A percentile compares a stretch with the other conserved stretches of the same genome.
These are phyloP conservation scores for Copidosoma floridanum DNA, from an alignment of 1,140 invertebrate genomes.

Conservation along the genomic window DNA sequence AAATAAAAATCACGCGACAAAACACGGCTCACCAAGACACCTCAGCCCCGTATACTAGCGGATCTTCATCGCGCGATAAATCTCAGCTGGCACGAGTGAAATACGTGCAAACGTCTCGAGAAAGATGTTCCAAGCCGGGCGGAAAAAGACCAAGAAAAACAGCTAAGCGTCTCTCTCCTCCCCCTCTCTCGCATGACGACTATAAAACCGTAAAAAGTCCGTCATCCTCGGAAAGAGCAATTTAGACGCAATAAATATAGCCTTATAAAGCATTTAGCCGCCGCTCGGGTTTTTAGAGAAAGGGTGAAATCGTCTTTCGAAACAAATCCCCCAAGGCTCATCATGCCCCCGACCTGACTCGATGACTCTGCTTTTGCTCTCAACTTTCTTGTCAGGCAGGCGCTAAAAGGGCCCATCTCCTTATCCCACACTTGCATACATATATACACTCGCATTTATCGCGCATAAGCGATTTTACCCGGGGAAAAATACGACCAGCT, in stretches of 20 bases:
- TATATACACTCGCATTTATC: not conserved
- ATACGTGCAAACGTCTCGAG: slow-evolving; percentile 4
- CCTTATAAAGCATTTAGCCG: slow-evolving; percentile 10
- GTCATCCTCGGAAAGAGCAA: not conserved
- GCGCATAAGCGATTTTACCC: slow-evolving; percentile 15
- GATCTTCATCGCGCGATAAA: slow-evolving; percentile 8
- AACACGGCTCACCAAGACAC: no score
- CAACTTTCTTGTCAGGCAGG: not conserved
- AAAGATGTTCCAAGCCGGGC: slow-evolving; percentile 2
- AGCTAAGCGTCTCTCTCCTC: no score
- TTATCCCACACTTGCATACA: not conserved
- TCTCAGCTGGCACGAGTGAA: not conserved
- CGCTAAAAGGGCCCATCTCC: not conserved
- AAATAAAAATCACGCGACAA: no score
- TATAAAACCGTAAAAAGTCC: not conserved
- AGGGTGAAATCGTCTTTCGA: not conserved
- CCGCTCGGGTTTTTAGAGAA: no score
- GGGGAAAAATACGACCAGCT: not conserved
- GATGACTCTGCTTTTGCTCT: no score
- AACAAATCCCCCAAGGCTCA: no score
- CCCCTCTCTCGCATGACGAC: not conserved
- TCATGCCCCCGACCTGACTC: no score
- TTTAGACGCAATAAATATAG: slow-evolving; percentile 22
- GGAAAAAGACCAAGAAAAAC: not conserved
- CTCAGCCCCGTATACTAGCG: no score